Evolutionary conservation across 2,797 vertebrate species (phyloP).

Genomic region (Enteromius viviparus): DNA sequence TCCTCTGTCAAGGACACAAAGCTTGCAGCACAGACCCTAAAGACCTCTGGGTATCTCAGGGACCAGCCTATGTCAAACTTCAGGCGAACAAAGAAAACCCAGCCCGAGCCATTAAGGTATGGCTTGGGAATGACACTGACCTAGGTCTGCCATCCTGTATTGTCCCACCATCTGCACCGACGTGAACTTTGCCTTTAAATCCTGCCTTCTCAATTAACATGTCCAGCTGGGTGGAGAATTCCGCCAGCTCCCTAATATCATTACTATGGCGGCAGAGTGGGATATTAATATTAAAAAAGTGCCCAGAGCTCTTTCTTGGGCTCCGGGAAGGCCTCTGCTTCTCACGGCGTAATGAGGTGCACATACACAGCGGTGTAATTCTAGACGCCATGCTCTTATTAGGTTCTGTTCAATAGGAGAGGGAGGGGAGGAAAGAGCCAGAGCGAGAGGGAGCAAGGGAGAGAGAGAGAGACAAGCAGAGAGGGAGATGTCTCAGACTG

Average conservation of each 20-base stretch:
- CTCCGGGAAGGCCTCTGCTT: conserved; percentile 73
- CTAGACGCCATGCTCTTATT: conserved; percentile 82
- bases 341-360: conserved; percentile 81
- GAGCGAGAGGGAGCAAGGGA: conserved; percentile 59
- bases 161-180: conserved; percentile 95
- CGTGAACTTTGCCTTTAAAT: conserved; percentile 94
- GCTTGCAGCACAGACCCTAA: conserved; percentile 65
- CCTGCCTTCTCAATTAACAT: conserved; percentile 96
- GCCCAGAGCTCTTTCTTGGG: conserved; percentile 50
- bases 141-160: conserved; percentile 83
- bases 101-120: conserved; percentile 84
- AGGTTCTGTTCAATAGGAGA: conserved; percentile 63
- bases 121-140: conserved; percentile 90
- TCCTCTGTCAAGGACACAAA: conserved; percentile 83
- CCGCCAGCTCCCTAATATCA: conserved; percentile 92
- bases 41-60: conserved; percentile 76
- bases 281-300: conserved; percentile 88
- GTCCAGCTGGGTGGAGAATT: conserved; percentile 96
- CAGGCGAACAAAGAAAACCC: conserved; percentile 60
- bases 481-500: conserved; percentile 63
- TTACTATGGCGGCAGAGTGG: conserved; percentile 83
- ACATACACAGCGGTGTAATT: conserved; percentile 79
- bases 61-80: conserved; percentile 79
- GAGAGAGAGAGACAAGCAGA: conserved; percentile 56
- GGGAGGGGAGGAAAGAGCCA: conserved; percentile 60